Conservation (phyloP, 2,888 invertebrate genomes). For the Zonitis immaculata region DNA sequence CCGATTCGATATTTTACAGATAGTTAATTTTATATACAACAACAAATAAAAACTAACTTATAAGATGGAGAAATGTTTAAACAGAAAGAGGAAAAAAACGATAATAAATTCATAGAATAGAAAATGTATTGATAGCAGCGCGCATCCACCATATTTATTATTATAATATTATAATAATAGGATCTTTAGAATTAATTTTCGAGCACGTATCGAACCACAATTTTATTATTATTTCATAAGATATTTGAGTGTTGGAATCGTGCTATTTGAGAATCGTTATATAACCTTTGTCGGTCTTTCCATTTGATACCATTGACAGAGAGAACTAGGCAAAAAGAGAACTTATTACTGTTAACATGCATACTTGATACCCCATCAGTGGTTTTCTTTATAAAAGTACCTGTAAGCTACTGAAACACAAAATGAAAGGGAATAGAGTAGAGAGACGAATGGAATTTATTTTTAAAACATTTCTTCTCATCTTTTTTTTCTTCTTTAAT, state of each 20-base stretch:
- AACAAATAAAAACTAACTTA: too few relatives aligned
- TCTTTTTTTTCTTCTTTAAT: background rate
- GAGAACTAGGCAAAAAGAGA: constrained; percentile 17
- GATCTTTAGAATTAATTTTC: too few relatives aligned
- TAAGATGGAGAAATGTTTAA: too few relatives aligned
- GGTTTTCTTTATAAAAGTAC: constrained; percentile 25
- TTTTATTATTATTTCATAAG: background rate
- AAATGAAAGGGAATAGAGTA: background rate
- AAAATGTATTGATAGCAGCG: too few relatives aligned
- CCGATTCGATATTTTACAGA: constrained; percentile 39
- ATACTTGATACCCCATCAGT: constrained; percentile 32
- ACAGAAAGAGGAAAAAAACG: too few relatives aligned
- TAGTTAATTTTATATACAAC: constrained; percentile 15
- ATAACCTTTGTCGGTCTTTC: constrained; percentile 21
- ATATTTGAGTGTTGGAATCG: constrained; percentile 5
- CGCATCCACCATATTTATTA: background rate
- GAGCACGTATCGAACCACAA: too few relatives aligned
- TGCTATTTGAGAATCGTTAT: constrained; percentile 8
- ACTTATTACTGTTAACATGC: constrained; percentile 33
- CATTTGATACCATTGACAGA: constrained; percentile 14
- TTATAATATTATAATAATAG: too few relatives aligned
- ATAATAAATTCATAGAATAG: too few relatives aligned
- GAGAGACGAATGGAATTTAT: constrained; percentile 6
- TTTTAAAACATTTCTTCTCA: constrained; percentile 16
- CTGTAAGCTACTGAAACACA: background rate